Evolutionary conservation across 1,140 invertebrate species (phyloP).

Genomic region (Arctopsyche grandis): DNA sequence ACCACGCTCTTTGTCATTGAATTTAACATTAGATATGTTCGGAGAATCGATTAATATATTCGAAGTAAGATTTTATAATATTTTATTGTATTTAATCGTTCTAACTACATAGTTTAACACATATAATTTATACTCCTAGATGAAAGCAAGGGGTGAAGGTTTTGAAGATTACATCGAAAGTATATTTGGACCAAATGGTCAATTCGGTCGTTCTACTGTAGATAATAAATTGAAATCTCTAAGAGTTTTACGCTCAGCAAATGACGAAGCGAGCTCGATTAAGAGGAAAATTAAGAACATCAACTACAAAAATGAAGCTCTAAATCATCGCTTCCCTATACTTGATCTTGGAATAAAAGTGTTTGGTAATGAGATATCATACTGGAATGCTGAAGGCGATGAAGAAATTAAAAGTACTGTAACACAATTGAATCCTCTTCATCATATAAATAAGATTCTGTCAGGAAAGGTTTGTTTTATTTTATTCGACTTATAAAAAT

Average conservation of each 20-base stretch:
- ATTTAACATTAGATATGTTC: constrained; percentile 89
- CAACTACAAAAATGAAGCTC: constrained; percentile 70
- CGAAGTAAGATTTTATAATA: constrained; percentile 68
- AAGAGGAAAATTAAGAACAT: constrained; percentile 68
- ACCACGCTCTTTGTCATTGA: constrained; percentile 81
- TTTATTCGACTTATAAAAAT: constrained; percentile 39
- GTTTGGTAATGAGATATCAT: constrained; percentile 84
- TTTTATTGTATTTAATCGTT: not conserved
- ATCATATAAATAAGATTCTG: constrained; percentile 75
- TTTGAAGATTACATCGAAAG: constrained; percentile 86
- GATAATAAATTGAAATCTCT: constrained; percentile 69
- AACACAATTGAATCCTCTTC: constrained; percentile 73
- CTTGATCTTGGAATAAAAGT: constrained; percentile 64
- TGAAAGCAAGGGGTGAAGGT: constrained; percentile 82
- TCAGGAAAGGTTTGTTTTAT: constrained; percentile 72
- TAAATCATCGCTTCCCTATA: constrained; percentile 62
- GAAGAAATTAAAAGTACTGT: constrained; percentile 72
- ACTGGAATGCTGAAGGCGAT: constrained; percentile 73
- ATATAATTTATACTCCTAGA: constrained; percentile 61
- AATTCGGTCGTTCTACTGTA: constrained; percentile 72
- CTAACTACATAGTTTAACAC: not conserved
- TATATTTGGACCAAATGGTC: constrained; percentile 80
- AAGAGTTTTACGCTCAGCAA: constrained; percentile 66
- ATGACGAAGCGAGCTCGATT: constrained; percentile 65
- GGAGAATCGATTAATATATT: constrained; percentile 89